Conservation (phyloP, 2,888 invertebrate species). For the Hirtodrosophila duncani region DNA sequence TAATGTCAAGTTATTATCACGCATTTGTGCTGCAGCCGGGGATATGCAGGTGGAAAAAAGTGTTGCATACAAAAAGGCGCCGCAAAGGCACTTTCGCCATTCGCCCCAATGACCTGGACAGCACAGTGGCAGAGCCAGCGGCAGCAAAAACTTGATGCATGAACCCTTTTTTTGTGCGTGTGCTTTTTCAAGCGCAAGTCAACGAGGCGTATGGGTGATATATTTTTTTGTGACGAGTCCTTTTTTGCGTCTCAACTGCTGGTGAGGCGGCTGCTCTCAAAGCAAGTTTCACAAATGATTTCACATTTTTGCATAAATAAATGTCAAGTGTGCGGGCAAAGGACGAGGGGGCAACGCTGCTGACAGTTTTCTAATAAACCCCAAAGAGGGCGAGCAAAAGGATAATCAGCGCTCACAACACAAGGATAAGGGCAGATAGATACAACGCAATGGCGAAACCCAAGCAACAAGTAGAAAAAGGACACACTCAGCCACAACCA, state of each 20-base stretch:
- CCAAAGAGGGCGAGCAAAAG: slow-evolving; percentile 33
- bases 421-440: slow-evolving; percentile 14
- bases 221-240: slow-evolving; percentile 26
- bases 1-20: slow-evolving; percentile 56
- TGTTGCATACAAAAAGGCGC: no score
- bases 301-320: slow-evolving; percentile 74
- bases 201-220: slow-evolving; percentile 47
- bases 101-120: no score
- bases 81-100: no score
- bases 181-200: slow-evolving; percentile 28
- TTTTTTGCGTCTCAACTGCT: slow-evolving; percentile 22
- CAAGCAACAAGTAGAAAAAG: slow-evolving; percentile 56
- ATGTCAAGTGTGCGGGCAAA: slow-evolving; percentile 73
- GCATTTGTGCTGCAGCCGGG: slow-evolving; percentile 7
- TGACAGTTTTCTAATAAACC: slow-evolving; percentile 72
- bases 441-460: background rate
- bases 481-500: slow-evolving; percentile 6
- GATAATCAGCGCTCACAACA: slow-evolving; percentile 57
- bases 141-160: slow-evolving; percentile 48
- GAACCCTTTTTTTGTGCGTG: slow-evolving; percentile 35
- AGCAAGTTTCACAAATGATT: slow-evolving; percentile 71
- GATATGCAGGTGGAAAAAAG: no score
- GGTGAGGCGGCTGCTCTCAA: slow-evolving; percentile 21
- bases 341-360: slow-evolving; percentile 53
- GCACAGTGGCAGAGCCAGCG: no score